Percentiles rank a stretch among this genome's conserved stretches.
phyloP scores from a whole-genome alignment of 2,797 vertebrate genomes.

The Sebastes goodei region DNA sequence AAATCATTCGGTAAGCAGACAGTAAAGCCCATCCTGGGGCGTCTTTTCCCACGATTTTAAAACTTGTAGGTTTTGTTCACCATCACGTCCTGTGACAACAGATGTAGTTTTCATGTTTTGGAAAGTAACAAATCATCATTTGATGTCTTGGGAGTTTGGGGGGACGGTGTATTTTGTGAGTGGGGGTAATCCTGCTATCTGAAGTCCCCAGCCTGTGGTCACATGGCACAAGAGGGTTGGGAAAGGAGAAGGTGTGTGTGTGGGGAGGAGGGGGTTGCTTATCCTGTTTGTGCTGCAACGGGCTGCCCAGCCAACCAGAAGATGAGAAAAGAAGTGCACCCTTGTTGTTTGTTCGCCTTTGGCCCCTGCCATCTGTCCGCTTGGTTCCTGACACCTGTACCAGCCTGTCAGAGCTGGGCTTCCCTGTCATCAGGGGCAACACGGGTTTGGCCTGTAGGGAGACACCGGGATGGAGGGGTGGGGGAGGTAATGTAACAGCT shows the following conservation, averaged over 20 bases:
- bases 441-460: constrained; percentile 54
- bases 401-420: constrained; percentile 71
- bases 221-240: constrained; percentile 54
- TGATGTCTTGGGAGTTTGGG: background rate
- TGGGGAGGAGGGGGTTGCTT: constrained; percentile 2
- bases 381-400: constrained; percentile 82
- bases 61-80: background rate
- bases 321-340: constrained; percentile 75
- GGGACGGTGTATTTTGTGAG: background rate
- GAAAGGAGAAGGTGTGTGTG: background rate
- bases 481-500: constrained; percentile 25
- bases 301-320: constrained; percentile 78
- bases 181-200: constrained; percentile 55
- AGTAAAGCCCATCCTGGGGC: background rate
- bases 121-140: background rate
- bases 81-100: background rate
- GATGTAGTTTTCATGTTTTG: background rate
- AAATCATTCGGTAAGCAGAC: background rate
- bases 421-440: constrained; percentile 63
- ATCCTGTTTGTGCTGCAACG: constrained; percentile 57
- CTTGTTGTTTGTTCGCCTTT: constrained; percentile 78
- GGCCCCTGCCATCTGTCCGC: constrained; percentile 81
- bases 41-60: background rate
- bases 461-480: background rate
- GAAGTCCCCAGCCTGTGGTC: constrained; percentile 55